Evolutionary conservation across 2,888 invertebrate genomes (phyloP).

Genomic region (Aquatica leii): DNA sequence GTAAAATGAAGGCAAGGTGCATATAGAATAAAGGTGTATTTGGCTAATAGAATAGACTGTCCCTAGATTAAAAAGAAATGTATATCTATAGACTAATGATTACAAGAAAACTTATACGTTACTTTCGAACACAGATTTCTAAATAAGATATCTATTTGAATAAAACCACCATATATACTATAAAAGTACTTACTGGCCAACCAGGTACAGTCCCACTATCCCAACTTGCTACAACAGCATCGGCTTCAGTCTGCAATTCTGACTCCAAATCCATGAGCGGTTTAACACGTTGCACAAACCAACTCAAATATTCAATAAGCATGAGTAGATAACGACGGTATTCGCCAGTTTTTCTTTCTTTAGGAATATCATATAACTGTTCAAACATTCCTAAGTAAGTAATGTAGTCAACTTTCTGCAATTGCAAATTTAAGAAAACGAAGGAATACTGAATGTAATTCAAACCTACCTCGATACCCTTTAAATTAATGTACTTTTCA

Average conservation of each 20-base stretch:
- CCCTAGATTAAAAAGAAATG: too few species aligned
- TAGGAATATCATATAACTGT: conserved; percentile 93
- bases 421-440: conserved; percentile 30
- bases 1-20: too few species aligned
- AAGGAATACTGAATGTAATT: conserved; percentile 3
- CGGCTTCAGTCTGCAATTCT: conserved; percentile 79
- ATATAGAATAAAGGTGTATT: too few species aligned
- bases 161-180: conserved; percentile 9
- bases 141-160: conserved; percentile 17
- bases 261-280: conserved; percentile 84
- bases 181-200: conserved; percentile 80
- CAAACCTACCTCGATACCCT: conserved; percentile 84
- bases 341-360: conserved; percentile 87
- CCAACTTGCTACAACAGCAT: conserved; percentile 89
- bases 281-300: conserved; percentile 83
- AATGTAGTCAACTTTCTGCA: conserved; percentile 91
- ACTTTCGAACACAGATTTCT: too few species aligned
- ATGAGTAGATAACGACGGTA: conserved; percentile 85
- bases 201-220: conserved; percentile 89
- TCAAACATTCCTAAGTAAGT: conserved; percentile 94
- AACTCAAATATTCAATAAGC: conserved; percentile 85
- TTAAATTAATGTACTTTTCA: conserved; percentile 94
- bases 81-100: too few species aligned
- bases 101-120: too few species aligned
- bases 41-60: too few species aligned